Conservation (phyloP, 2,888 invertebrate species). For the Lasioglossum figueresi region DNA sequence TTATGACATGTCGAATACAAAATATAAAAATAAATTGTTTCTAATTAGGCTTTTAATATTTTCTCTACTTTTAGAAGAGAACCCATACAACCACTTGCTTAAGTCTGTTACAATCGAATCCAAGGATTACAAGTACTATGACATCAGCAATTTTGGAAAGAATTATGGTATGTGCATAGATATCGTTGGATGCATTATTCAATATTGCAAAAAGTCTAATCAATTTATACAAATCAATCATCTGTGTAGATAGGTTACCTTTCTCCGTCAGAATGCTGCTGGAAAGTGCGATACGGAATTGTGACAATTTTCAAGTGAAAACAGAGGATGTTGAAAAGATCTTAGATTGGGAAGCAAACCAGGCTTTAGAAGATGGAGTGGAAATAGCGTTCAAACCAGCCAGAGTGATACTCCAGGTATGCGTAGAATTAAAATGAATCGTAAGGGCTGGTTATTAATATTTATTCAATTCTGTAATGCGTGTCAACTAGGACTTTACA, state of each 20-base stretch:
- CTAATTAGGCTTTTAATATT: background rate
- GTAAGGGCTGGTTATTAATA: background rate
- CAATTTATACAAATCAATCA: constrained; percentile 25
- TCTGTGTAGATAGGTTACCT: constrained; percentile 90
- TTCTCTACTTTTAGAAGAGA: constrained; percentile 82
- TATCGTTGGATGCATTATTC: background rate
- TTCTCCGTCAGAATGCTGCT: constrained; percentile 96
- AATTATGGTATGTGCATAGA: constrained; percentile 89
- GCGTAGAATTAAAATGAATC: background rate
- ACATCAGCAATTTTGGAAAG: constrained; percentile 89
- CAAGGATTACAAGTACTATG: constrained; percentile 91
- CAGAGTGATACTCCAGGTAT: constrained; percentile 96
- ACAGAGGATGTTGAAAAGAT: constrained; percentile 95
- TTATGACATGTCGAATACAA: background rate
- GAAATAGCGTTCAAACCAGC: constrained; percentile 99
- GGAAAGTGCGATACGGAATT: constrained; percentile 98
- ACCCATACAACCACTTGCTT: constrained; percentile 88
- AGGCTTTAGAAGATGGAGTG: constrained; percentile 88
- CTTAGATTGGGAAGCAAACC: constrained; percentile 93
- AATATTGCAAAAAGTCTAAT: constrained; percentile 23
- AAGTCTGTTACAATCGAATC: constrained; percentile 87
- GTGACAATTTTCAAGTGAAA: constrained; percentile 96
- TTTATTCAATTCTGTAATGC: background rate
- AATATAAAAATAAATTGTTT: constrained; percentile 11
- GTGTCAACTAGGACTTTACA: constrained; percentile 90